Base-by-base conservation (phyloP, 2,797 vertebrate species). In the Anolis apletophallus region DNA sequence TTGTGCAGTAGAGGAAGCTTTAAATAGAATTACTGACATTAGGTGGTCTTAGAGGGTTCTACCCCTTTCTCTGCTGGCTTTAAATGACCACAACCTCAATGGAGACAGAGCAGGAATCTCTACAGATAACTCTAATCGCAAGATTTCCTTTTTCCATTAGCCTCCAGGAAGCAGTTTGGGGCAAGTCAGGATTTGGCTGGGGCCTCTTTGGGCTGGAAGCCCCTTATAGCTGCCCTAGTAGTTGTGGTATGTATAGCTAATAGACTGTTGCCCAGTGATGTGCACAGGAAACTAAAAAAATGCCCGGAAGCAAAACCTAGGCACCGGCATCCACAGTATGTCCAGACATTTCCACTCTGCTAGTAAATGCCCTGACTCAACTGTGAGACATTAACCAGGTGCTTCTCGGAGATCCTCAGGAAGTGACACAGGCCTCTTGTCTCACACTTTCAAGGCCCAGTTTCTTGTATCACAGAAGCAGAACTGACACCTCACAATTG, bases 401-500 rank as follows among this genome's bases (percentile, higher is more conserved):
- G 59, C 61, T 81, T 8, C 26, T 52, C 52, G 46, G 85, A 46
- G 79, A 75, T 81, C 52, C 75, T 52, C 50, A 69, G 80, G 80
- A 87, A 82, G 59, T 69, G 61, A 76, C 54, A 87, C 36, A 87
- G 26, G 72, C 34, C 59, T 87, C 17, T 69, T 19, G 80, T 87
- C 85, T 87, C 34, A 34, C 85, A 76, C 85, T 52, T 82, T 76
- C 72, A 82, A n/a, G 59, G 46, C 17, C 29, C 78, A 86, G 29
- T 36, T 78, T 57, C 55, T 59, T 69, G 11, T 26, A n/a, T 6
- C 34, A 14, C 55, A 76, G 85, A 87, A 76, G 72, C 59, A 86
- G 80, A 81, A 75, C 50, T 81, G 50, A 46, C 79, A 69, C 46
- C 34, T 76, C 72, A 67, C 50, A 68, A n/a, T 40, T 40, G 29